Evolutionary conservation across 2,113 vertebrate genomes (phyloP), one percentile per base, ranked within the genome.

Genomic region (Nicator chloris): DNA sequence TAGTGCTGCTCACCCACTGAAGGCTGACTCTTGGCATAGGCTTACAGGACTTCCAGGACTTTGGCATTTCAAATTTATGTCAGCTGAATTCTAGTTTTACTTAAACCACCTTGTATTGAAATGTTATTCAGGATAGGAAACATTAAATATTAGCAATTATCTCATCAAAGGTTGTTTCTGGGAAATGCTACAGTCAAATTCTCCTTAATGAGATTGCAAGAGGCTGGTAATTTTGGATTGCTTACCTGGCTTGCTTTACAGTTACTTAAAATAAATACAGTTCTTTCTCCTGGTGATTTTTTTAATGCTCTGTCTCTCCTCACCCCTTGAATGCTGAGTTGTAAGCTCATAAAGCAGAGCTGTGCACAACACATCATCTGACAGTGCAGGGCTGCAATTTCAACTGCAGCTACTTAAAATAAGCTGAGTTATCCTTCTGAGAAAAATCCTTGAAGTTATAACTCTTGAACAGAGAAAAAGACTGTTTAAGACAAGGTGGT

Each of bases 181-280:
- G 47, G 28, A 88, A 73, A 49, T 21, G 53, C 40, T 80, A 18
- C 5, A 47, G 44, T 40, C 14, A 10, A 28, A 31, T 39, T 73
- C 45, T 51, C 59, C 6, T n/a, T 69, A 42, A 30, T 0, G 6
- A 11, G 19, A 45, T 1, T 14, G 51, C 10, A 61, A 39, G 27
- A 18, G 65, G 13, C 17, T 91, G 56, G 22, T 56, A 88, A 26
- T 63, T 94, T 47, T 44, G 42, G n/a, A 47, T 47, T 37, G 39
- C 10, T 56, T 33, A 23, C 24, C 33, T 91, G 8, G 24, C 63
- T 49, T 72, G 24, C 40, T 66, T 50, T 39, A 53, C 0, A 1
- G 26, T 79, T 87, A 65, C 8, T 92, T 82, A 6, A 86, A 91
- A 94, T 94, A 96, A 95, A 92, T 10, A 57, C 3, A 37, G 22